phyloP scores from a whole-genome alignment of 2,797 vertebrate species.

The Dicrostonyx torquatus region DNA sequence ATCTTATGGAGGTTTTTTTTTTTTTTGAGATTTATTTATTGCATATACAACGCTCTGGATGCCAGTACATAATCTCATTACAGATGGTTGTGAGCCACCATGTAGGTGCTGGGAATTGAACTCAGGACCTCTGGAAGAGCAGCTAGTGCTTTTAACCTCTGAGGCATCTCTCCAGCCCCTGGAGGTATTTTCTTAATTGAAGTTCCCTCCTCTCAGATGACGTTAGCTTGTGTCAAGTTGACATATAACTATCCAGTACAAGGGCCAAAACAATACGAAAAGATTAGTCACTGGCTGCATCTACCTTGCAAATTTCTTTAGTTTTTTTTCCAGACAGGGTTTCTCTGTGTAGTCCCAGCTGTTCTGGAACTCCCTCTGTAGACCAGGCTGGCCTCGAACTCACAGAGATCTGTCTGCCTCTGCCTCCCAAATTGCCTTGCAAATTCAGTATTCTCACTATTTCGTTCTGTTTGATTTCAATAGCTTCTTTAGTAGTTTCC shows the following conservation, averaged over 20 bases:
- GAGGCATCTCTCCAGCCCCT: too few species aligned
- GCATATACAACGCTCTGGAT: too few species aligned
- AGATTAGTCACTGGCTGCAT: not conserved
- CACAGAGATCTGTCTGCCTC: not conserved
- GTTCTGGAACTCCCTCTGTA: not conserved
- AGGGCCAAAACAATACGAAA: conserved; percentile 38
- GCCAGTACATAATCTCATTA: too few species aligned
- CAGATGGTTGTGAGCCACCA: too few species aligned
- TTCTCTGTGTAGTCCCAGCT: not conserved
- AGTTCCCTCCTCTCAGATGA: not conserved
- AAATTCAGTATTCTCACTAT: not conserved
- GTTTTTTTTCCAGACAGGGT: not conserved
- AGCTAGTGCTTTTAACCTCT: too few species aligned
- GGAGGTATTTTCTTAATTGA: not conserved
- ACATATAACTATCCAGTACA: not conserved
- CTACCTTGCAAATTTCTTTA: not conserved
- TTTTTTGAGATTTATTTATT: not conserved
- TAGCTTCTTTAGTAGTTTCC: not conserved
- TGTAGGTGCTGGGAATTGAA: too few species aligned
- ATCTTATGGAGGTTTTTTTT: not conserved
- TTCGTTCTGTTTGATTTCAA: not conserved
- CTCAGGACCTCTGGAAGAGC: too few species aligned
- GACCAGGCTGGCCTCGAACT: not conserved
- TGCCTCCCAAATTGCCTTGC: not conserved
- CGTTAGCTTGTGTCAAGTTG: not conserved